Percentiles rank a stretch among this genome's conserved stretches.
These are phyloP conservation scores for Sisyra nigra DNA, from an alignment of 2,888 invertebrate genomes.

Conservation along the genomic window DNA sequence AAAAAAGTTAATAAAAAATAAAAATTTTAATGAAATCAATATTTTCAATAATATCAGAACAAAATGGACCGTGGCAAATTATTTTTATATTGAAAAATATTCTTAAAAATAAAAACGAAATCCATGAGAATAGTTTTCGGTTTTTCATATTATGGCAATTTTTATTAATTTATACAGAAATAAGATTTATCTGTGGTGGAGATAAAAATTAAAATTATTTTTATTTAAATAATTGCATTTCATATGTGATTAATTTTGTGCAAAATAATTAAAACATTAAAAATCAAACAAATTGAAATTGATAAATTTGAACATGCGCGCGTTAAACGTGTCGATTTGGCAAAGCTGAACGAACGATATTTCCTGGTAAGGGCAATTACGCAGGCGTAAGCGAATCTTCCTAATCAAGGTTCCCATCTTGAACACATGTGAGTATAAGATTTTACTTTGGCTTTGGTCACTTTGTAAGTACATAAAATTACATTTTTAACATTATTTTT, in stretches of 20 bases:
- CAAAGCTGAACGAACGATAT: slow-evolving; percentile 4
- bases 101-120: no score
- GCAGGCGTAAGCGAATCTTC: slow-evolving; percentile 61
- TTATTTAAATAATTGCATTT: background rate
- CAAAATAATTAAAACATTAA: background rate
- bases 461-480: slow-evolving; percentile 23
- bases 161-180: no score
- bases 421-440: slow-evolving; percentile 76
- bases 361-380: slow-evolving; percentile 20
- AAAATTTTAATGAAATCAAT: no score
- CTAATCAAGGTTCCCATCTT: slow-evolving; percentile 74
- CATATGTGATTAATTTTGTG: background rate
- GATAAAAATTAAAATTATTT: no score
- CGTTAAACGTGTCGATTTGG: slow-evolving; percentile 1
- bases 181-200: no score
- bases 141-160: no score
- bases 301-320: background rate
- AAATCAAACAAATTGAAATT: background rate
- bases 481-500: no score
- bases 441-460: slow-evolving; percentile 27
- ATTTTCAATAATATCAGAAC: no score
- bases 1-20: no score
- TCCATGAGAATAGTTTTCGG: no score
- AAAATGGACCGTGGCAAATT: no score
- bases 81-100: no score